Evolutionary conservation across 2,113 vertebrate species (phyloP).

Genomic region (Ameiurus melas): DNA sequence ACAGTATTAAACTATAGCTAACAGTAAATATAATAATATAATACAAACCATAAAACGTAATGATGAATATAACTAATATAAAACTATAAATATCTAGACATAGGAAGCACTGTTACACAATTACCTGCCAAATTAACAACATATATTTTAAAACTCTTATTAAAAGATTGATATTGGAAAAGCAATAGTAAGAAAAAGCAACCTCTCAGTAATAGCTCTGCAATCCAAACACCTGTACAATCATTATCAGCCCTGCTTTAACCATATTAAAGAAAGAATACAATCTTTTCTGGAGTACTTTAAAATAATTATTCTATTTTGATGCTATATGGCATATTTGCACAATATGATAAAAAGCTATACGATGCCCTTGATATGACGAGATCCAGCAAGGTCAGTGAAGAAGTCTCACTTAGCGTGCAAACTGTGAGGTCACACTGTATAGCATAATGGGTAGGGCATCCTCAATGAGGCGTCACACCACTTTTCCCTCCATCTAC

Average conservation of each 20-base stretch:
- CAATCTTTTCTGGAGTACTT: background rate
- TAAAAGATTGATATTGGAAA: background rate
- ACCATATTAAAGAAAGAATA: background rate
- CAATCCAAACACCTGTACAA: background rate
- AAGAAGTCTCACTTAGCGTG: slow-evolving; percentile 30
- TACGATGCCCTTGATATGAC: slow-evolving; percentile 6
- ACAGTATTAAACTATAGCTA: too few relatives aligned
- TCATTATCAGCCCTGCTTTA: too few relatives aligned
- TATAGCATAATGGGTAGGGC: slow-evolving; percentile 46
- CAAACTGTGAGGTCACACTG: slow-evolving; percentile 51
- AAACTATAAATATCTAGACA: background rate
- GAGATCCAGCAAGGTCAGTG: slow-evolving; percentile 38
- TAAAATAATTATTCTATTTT: background rate
- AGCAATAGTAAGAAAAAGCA: background rate
- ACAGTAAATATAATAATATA: too few relatives aligned
- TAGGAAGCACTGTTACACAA: background rate
- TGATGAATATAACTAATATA: background rate
- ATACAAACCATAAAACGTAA: background rate
- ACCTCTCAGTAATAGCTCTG: background rate
- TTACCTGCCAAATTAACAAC: background rate
- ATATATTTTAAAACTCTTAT: background rate
- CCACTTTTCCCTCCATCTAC: slow-evolving; percentile 33
- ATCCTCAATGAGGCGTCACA: slow-evolving; percentile 50
- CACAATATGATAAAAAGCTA: background rate
- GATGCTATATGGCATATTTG: background rate